phyloP scores from a whole-genome alignment of 2,113 vertebrate species.

The Pseudorhombus dupliciocellatus region DNA sequence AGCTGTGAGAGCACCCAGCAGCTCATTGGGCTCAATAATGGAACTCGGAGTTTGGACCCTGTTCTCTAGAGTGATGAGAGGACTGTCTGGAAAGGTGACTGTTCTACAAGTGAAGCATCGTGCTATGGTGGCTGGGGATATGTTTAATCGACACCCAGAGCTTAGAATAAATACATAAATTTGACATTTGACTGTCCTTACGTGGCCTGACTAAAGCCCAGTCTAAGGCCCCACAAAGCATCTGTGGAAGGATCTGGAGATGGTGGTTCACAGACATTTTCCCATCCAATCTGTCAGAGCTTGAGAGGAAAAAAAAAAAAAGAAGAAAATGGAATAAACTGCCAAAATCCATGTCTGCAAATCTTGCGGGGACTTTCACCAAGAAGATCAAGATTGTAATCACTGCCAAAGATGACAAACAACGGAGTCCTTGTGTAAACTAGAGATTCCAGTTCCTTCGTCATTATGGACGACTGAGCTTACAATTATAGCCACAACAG shows the following conservation, averaged over 20 bases:
- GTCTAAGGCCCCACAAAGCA: not conserved
- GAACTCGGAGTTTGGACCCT: not conserved
- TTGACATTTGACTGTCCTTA: not conserved
- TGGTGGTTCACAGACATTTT: not conserved
- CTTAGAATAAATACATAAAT: not conserved
- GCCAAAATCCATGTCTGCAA: constrained; percentile 7
- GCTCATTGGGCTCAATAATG: not conserved
- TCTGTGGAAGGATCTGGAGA: not conserved
- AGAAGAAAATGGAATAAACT: not conserved
- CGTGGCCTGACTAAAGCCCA: too few species aligned
- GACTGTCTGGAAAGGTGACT: too few species aligned
- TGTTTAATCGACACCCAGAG: too few species aligned
- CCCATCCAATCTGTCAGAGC: not conserved
- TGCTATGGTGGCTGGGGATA: not conserved
- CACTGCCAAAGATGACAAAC: not conserved
- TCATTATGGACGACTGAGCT: too few species aligned
- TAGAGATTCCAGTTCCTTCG: not conserved
- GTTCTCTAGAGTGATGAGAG: too few species aligned
- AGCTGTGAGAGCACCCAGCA: not conserved
- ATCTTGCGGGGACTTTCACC: not conserved
- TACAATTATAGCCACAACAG: too few species aligned
- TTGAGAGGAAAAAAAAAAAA: not conserved
- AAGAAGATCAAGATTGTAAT: not conserved
- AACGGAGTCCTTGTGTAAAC: not conserved
- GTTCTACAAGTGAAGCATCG: not conserved